phyloP scores from a whole-genome alignment of 2,113 vertebrate genomes.

The Eleginops maclovinus region DNA sequence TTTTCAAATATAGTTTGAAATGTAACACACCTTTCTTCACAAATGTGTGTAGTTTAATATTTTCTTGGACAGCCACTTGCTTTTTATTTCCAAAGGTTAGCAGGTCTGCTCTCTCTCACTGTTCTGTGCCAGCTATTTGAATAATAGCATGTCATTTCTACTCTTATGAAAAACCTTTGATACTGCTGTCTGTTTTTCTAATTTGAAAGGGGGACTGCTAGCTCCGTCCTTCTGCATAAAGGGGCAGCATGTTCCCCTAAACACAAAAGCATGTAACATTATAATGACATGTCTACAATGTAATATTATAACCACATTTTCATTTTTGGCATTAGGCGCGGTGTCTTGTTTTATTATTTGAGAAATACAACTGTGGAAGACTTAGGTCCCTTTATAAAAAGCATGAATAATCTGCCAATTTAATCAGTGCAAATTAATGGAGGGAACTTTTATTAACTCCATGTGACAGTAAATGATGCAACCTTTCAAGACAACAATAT shows the following conservation, averaged over 20 bases:
- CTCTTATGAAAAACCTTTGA: no score
- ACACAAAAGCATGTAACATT: constrained; percentile 15
- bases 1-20: no score
- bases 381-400: constrained; percentile 6
- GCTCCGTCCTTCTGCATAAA: constrained; percentile 6
- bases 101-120: constrained; percentile 53
- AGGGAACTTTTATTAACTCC: constrained; percentile 30
- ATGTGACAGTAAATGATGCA: constrained; percentile 45
- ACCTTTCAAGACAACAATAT: constrained; percentile 56
- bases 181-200: constrained; percentile 18
- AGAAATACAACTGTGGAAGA: constrained; percentile 18
- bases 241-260: no score
- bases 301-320: not conserved
- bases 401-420: constrained; percentile 13
- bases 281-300: not conserved
- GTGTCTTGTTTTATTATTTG: constrained; percentile 48
- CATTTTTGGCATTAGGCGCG: not conserved
- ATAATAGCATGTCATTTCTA: constrained; percentile 36
- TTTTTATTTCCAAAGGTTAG: constrained; percentile 18
- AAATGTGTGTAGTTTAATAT: not conserved
- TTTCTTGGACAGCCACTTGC: constrained; percentile 35
- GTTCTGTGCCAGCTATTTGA: constrained; percentile 34
- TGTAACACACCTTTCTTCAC: not conserved
- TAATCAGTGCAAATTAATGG: constrained; percentile 22
- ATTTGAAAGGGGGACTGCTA: constrained; percentile 3